Evolutionary conservation across 2,888 invertebrate species (phyloP).

Genomic region (Actias luna): DNA sequence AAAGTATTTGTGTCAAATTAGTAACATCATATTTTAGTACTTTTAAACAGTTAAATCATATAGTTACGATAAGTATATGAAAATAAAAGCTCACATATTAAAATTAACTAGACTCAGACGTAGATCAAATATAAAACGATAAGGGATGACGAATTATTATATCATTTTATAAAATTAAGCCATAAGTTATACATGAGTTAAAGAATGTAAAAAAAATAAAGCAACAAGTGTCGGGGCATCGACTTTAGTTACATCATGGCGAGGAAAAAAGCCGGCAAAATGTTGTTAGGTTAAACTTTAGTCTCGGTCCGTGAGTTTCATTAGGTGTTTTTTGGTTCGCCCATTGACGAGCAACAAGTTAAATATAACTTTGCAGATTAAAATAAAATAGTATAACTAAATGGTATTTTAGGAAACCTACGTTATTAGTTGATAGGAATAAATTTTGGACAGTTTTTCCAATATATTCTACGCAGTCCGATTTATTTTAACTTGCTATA

Average conservation of each 20-base stretch:
- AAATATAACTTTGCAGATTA: background rate
- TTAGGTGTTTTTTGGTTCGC: slow-evolving; percentile 36
- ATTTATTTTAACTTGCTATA: too few relatives aligned
- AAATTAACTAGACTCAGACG: too few relatives aligned
- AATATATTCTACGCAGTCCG: too few relatives aligned
- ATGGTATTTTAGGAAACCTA: background rate
- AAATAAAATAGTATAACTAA: background rate
- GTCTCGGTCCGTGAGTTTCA: slow-evolving; percentile 47
- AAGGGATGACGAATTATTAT: background rate
- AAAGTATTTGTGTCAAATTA: too few relatives aligned
- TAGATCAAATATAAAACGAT: background rate
- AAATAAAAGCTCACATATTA: too few relatives aligned
- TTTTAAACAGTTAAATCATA: too few relatives aligned
- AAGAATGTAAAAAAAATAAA: slow-evolving; percentile 7
- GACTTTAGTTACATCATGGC: slow-evolving; percentile 61
- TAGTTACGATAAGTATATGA: too few relatives aligned
- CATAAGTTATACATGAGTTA: background rate
- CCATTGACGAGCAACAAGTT: slow-evolving; percentile 6
- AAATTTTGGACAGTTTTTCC: background rate
- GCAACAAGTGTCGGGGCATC: slow-evolving; percentile 42
- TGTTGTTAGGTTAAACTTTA: slow-evolving; percentile 29
- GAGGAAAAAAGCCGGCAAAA: slow-evolving; percentile 58
- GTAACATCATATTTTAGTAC: too few relatives aligned
- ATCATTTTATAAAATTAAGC: background rate
- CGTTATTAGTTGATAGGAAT: background rate